phyloP scores from a whole-genome alignment of 2,888 invertebrate species.

The Abscondita cerata region DNA sequence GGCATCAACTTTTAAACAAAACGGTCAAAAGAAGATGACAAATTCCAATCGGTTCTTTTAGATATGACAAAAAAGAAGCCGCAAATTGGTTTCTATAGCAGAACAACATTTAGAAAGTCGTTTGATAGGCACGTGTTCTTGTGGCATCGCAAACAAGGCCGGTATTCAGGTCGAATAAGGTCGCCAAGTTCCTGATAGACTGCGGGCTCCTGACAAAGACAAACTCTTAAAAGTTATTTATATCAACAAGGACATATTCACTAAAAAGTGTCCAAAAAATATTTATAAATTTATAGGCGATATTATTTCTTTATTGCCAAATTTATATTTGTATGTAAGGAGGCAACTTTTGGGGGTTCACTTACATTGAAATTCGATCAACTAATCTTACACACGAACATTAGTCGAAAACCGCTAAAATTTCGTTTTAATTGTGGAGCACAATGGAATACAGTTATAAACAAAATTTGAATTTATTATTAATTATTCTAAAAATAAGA shows the following conservation, averaged over 20 bases:
- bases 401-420: no score
- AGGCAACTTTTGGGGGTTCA: no score
- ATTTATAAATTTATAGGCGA: slow-evolving; percentile 36
- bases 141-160: slow-evolving; percentile 51
- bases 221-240: slow-evolving; percentile 35
- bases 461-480: no score
- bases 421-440: no score
- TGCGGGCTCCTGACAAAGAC: slow-evolving; percentile 54
- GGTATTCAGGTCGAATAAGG: slow-evolving; percentile 54
- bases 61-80: slow-evolving; percentile 27
- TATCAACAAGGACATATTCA: slow-evolving; percentile 40
- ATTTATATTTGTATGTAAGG: no score
- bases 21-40: slow-evolving; percentile 20
- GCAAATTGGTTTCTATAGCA: slow-evolving; percentile 22
- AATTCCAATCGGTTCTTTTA: slow-evolving; percentile 24
- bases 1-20: slow-evolving; percentile 23
- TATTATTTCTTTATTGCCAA: not conserved
- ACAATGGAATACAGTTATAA: no score
- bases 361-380: not conserved
- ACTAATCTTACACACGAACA: not conserved
- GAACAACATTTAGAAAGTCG: slow-evolving; percentile 39
- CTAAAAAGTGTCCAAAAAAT: slow-evolving; percentile 47
- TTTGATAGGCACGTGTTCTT: slow-evolving; percentile 47
- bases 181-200: slow-evolving; percentile 51
- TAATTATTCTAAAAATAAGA: no score